Base-by-base conservation (phyloP, 2,797 vertebrate species). In the Phylloscopus collybita region DNA sequence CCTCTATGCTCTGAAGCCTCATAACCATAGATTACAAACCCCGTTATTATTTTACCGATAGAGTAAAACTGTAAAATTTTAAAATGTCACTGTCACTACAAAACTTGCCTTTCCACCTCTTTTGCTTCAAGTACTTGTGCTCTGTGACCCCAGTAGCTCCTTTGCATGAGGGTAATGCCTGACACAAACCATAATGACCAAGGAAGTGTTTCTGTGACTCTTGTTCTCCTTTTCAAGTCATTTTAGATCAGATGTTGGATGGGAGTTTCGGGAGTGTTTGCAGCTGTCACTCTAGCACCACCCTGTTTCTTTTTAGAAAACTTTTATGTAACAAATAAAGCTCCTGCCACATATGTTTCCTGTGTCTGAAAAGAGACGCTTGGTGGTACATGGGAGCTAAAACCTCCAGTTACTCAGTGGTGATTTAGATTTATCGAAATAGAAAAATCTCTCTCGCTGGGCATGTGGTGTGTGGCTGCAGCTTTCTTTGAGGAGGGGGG, bases 21-120 rank as follows among this genome's bases (percentile, higher is more conserved):
- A 0, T 6, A 45, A 62, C 10, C 26, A 61, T 1, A 13, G 32
- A 69, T 66, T 25, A 45, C 16, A 47, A 88, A 25, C 13, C 69
- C 16, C 30, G 16, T 20, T 27, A 73, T 23, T 53, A 78, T 60
- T 3, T 59, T 34, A 49, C 6, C 42, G 13, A 11, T 40, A 29
- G 0, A 2, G 6, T 18, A 21, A 75, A 79, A 19, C 4, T 1
- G 1, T 11, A 19, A 65, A 18, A 44, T 21, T 60, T 75, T 29
- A 12, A 45, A 79, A 49, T 4, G 8, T 7, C 8, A 14, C 5
- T 11, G 15, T 29, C 19, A 14, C 21, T 23, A 73, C 17, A 65
- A 70, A 83, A 25, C 22, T 51, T 45, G 10, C 9, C 6, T 47
- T 78, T 23, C 11, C 22, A 4, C 5, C 23, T 27, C 42, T 69